Conservation (phyloP, 2,113 vertebrate species). For the Spea bombifrons region DNA sequence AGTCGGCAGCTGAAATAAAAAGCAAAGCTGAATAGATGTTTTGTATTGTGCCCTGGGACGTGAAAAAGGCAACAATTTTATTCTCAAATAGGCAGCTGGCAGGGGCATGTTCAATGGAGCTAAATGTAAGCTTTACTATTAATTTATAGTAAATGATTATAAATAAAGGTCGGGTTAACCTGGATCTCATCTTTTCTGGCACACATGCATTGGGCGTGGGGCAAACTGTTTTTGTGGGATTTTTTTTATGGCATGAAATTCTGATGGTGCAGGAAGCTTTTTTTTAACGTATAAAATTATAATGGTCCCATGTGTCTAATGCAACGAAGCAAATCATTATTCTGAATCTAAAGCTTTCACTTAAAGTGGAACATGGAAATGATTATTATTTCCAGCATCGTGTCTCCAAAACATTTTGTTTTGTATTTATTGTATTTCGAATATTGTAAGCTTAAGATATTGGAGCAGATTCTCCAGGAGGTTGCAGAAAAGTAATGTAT, state of each 20-base stretch:
- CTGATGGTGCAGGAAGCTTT: conserved; percentile 48
- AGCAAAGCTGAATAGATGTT: conserved; percentile 76
- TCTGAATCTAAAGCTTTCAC: conserved; percentile 49
- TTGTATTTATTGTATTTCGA: not conserved
- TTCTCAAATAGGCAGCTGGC: conserved; percentile 79
- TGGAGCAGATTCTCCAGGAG: conserved; percentile 17
- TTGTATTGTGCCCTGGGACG: conserved; percentile 76
- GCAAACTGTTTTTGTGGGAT: conserved; percentile 45
- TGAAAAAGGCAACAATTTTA: conserved; percentile 82
- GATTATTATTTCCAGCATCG: conserved; percentile 39
- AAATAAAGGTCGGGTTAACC: conserved; percentile 63
- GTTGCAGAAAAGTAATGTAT: conserved; percentile 47
- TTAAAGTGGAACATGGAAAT: conserved; percentile 55
- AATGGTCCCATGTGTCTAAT: conserved; percentile 51
- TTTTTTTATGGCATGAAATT: conserved; percentile 50
- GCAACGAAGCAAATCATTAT: conserved; percentile 46
- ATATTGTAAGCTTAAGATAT: not conserved
- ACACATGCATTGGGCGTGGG: conserved; percentile 47
- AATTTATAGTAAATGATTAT: conserved; percentile 74
- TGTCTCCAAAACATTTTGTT: conserved; percentile 8
- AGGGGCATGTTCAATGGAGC: conserved; percentile 72
- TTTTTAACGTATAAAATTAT: conserved; percentile 53
- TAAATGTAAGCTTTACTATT: conserved; percentile 80
- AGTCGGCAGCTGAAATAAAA: conserved; percentile 78
- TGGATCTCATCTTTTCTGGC: conserved; percentile 54